phyloP scores from a whole-genome alignment of 2,113 vertebrate genomes.

The Cheilinus undulatus region DNA sequence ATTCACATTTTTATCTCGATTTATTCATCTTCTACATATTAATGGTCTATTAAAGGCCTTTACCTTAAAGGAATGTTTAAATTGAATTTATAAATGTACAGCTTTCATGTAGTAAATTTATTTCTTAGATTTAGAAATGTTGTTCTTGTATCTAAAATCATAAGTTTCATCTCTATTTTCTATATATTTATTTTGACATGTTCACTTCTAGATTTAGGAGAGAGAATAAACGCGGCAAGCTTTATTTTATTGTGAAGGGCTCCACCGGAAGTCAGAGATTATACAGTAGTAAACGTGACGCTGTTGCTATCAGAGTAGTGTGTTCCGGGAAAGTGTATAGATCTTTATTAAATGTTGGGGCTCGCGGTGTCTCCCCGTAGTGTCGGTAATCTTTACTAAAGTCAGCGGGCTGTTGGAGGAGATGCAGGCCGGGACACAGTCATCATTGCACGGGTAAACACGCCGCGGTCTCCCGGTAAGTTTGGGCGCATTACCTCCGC shows the following conservation, averaged over 20 bases:
- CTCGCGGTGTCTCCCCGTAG: not conserved
- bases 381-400: not conserved
- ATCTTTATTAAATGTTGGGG: constrained; percentile 39
- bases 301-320: constrained; percentile 43
- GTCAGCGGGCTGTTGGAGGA: constrained; percentile 8
- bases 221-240: no score
- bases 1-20: no score
- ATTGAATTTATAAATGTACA: no score
- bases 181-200: no score
- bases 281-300: constrained; percentile 28
- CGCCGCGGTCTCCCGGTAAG: constrained; percentile 74
- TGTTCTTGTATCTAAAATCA: no score
- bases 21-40: no score
- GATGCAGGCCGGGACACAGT: constrained; percentile 53
- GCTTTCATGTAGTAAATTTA: no score
- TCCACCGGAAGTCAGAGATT: constrained; percentile 43
- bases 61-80: no score
- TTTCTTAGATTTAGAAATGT: no score
- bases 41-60: no score
- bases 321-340: constrained; percentile 69
- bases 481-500: constrained; percentile 57
- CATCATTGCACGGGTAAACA: constrained; percentile 54
- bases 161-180: no score
- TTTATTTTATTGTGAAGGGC: constrained; percentile 73
- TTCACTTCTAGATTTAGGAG: no score